Evolutionary conservation across 92 coral and sea anemone genomes (phyloP).

Genomic region (Phenganax subtilis): DNA sequence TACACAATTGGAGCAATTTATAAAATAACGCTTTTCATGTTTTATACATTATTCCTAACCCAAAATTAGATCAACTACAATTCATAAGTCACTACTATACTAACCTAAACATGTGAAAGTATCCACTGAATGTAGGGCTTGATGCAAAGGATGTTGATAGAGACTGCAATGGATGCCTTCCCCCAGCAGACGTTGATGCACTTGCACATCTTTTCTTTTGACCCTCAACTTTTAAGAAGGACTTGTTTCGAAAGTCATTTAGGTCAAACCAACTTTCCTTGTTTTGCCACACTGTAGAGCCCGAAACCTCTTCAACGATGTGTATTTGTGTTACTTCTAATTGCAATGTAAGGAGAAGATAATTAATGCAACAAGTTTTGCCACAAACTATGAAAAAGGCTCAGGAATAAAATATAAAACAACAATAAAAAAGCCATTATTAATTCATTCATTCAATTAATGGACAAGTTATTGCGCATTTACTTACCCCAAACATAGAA

Average conservation of each 20-base stretch:
- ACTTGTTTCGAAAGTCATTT: neutral
- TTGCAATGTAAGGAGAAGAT: neutral
- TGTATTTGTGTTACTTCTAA: neutral
- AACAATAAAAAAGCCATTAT: neutral
- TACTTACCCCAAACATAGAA: constrained; percentile 19
- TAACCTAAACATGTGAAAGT: too few species aligned
- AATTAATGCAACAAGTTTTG: too few species aligned
- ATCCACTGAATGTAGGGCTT: too few species aligned
- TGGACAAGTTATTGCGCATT: neutral
- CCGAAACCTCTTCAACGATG: neutral
- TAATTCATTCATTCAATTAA: neutral
- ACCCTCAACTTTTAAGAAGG: neutral
- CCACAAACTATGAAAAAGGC: neutral
- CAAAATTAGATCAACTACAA: too few species aligned
- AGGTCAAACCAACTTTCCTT: neutral
- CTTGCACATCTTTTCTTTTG: neutral
- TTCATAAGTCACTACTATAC: too few species aligned
- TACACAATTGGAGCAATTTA: too few species aligned
- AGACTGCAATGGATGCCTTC: too few species aligned
- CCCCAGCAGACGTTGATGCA: too few species aligned
- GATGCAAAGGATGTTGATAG: too few species aligned
- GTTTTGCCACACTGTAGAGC: neutral
- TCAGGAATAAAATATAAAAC: neutral
- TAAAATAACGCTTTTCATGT: too few species aligned
- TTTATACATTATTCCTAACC: too few species aligned